phyloP scores from a whole-genome alignment of 2,113 vertebrate species.

The Lathamus discolor region DNA sequence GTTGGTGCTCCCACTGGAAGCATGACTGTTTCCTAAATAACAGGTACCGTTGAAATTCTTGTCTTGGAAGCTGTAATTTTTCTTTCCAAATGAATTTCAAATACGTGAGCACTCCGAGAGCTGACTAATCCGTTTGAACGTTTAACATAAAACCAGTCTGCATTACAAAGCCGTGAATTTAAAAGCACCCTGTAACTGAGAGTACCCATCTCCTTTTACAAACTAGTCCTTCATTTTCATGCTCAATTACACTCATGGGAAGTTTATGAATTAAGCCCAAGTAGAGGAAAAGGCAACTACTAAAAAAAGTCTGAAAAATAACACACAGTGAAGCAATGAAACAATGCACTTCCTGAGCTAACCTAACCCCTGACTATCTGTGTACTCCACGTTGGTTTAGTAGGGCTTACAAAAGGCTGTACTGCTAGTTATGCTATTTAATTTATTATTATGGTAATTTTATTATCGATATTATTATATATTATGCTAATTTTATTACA shows the following conservation, averaged over 20 bases:
- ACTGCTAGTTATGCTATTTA: neutral
- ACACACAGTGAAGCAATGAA: neutral
- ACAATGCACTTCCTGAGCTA: neutral
- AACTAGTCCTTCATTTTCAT: neutral
- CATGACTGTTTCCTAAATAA: too few relatives aligned
- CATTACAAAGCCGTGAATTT: neutral
- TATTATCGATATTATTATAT: too few relatives aligned
- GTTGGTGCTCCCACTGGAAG: neutral
- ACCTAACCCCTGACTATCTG: neutral
- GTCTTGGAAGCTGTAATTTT: neutral
- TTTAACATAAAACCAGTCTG: neutral
- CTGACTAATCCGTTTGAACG: neutral
- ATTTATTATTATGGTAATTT: neutral
- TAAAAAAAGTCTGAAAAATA: neutral
- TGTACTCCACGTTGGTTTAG: neutral
- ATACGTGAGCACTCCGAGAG: neutral
- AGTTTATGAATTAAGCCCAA: neutral
- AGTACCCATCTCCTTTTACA: neutral
- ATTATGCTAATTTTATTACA: too few relatives aligned
- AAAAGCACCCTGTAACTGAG: neutral
- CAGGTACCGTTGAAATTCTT: neutral
- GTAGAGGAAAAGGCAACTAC: neutral
- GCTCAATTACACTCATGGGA: neutral
- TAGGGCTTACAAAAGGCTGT: neutral
- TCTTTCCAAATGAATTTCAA: slow-evolving; percentile 24